Conservation (phyloP, 2,113 vertebrate genomes). For the Eptesicus fuscus region DNA sequence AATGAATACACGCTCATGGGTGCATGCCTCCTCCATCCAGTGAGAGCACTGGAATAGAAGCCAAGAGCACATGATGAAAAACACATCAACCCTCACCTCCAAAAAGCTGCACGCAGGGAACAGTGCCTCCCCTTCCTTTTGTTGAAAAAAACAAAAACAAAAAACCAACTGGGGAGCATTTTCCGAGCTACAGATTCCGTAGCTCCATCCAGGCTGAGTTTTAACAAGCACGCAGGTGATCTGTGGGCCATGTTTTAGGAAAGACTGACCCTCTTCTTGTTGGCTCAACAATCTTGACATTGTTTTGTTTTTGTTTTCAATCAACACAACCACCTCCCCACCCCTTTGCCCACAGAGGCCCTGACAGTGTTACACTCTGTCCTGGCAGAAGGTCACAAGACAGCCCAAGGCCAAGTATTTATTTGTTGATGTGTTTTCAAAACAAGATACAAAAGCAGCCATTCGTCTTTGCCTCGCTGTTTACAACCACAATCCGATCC, state of each 20-base stretch:
- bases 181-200: background rate
- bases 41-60: background rate
- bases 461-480: background rate
- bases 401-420: slow-evolving; percentile 36
- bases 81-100: background rate
- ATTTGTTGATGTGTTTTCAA: slow-evolving; percentile 46
- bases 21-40: background rate
- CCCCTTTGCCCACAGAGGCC: background rate
- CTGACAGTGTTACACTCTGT: background rate
- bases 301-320: background rate
- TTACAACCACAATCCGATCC: background rate
- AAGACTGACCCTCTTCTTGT: background rate
- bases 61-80: background rate
- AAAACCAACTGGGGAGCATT: background rate
- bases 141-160: background rate
- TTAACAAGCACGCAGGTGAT: background rate
- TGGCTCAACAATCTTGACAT: background rate
- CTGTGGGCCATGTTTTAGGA: background rate
- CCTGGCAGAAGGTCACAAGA: slow-evolving; percentile 38
- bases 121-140: background rate
- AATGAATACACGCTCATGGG: background rate
- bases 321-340: background rate
- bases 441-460: slow-evolving; percentile 41
- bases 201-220: background rate
- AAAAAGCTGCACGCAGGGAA: background rate